These are phyloP conservation scores for Petrolisthes manimaculis DNA, from an alignment of 2,888 invertebrate species.

Conservation along the genomic window DNA sequence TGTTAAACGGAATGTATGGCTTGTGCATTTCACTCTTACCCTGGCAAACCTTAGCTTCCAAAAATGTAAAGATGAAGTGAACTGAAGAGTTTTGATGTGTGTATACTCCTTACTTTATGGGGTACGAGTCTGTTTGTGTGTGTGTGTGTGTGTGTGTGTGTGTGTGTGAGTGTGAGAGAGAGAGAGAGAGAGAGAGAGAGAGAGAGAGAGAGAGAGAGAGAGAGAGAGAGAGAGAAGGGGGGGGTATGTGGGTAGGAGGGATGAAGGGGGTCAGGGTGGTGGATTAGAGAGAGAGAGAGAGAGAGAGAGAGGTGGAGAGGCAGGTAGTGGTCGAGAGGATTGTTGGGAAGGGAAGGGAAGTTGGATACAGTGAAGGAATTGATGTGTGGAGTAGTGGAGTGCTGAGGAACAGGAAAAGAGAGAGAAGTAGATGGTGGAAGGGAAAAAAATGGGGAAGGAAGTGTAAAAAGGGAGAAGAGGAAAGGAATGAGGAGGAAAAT, in stretches of 20 bases:
- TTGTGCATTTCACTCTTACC: too few relatives aligned
- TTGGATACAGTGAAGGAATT: neutral
- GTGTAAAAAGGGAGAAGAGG: neutral
- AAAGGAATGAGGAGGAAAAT: neutral
- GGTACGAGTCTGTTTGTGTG: neutral
- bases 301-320: neutral
- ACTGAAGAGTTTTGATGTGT: neutral
- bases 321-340: neutral
- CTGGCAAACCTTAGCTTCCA: too few relatives aligned
- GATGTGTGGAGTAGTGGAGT: neutral
- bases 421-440: neutral
- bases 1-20: too few relatives aligned
- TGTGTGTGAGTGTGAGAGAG: neutral
- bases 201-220: neutral
- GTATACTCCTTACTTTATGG: neutral
- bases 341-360: neutral
- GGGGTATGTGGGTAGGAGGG: neutral
- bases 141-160: conserved; percentile 1
- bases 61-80: too few relatives aligned
- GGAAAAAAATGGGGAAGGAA: neutral
- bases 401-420: neutral
- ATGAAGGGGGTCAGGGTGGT: neutral
- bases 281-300: neutral
- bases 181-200: neutral
- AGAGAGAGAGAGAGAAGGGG: neutral